Conservation (phyloP, 2,113 vertebrate species). For the Pica pica region DNA sequence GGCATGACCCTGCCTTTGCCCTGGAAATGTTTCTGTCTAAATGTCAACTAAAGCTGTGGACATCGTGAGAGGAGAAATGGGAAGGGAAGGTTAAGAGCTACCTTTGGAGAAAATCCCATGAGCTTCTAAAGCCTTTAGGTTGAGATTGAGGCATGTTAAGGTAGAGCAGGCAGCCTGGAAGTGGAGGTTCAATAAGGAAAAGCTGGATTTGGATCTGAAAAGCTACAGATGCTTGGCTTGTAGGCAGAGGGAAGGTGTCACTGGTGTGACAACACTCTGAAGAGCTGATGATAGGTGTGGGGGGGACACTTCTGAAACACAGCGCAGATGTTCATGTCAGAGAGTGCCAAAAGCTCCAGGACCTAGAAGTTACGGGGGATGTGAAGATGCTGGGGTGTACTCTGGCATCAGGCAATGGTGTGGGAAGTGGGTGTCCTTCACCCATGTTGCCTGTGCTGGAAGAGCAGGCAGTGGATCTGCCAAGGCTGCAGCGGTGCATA, state of each 20-base stretch:
- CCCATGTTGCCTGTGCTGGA: fast-evolving
- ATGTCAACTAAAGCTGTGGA: not conserved
- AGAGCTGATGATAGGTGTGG: not conserved
- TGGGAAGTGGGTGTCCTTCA: not conserved
- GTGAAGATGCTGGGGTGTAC: not conserved
- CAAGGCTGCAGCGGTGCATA: fast-evolving
- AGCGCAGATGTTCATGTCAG: not conserved
- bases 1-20: not conserved
- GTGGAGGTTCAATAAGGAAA: not conserved
- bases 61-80: not conserved
- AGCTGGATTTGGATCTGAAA: not conserved
- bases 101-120: not conserved
- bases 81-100: not conserved
- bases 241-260: not conserved
- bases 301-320: not conserved
- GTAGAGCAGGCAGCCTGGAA: not conserved
- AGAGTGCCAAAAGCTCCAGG: not conserved
- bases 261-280: not conserved
- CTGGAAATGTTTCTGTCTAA: not conserved
- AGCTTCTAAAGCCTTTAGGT: not conserved
- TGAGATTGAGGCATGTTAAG: not conserved
- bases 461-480: not conserved
- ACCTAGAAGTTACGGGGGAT: not conserved
- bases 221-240: not conserved
- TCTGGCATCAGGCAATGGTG: not conserved